A percentile compares a stretch with the other conserved stretches of the same genome.
Evolutionary conservation across 2,113 vertebrate genomes (phyloP).

Genomic region (Hucho hucho): DNA sequence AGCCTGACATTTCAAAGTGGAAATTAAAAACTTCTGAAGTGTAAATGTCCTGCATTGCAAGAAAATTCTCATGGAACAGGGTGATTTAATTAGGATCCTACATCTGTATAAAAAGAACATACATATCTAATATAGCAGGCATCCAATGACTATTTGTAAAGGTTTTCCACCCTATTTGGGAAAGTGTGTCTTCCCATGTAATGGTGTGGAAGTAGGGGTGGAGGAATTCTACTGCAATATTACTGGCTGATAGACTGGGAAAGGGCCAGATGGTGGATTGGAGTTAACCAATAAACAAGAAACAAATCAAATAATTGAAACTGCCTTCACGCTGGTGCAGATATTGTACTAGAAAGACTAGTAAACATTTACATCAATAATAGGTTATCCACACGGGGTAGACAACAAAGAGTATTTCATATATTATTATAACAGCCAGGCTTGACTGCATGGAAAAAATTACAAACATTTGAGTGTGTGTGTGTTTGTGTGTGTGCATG

Average conservation of each 20-base stretch:
- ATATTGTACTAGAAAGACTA: neutral
- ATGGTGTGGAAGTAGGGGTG: too few species aligned
- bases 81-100: too few species aligned
- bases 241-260: slow-evolving; percentile 4
- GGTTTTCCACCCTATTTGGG: neutral
- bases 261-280: slow-evolving; percentile 29
- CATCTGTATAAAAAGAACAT: too few species aligned
- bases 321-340: neutral
- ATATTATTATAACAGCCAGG: too few species aligned
- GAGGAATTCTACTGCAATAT: slow-evolving; percentile 10
- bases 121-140: too few species aligned
- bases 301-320: slow-evolving; percentile 32
- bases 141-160: neutral
- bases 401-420: neutral
- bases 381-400: neutral
- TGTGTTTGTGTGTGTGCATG: slow-evolving; percentile 1
- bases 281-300: slow-evolving; percentile 22
- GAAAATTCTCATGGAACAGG: too few species aligned
- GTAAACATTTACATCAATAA: neutral
- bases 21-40: too few species aligned
- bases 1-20: too few species aligned
- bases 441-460: too few species aligned
- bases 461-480: neutral
- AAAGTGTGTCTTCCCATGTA: neutral
- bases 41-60: too few species aligned